Conservation (phyloP, 2,888 invertebrate species). For the Drosophila paramelanica region DNA sequence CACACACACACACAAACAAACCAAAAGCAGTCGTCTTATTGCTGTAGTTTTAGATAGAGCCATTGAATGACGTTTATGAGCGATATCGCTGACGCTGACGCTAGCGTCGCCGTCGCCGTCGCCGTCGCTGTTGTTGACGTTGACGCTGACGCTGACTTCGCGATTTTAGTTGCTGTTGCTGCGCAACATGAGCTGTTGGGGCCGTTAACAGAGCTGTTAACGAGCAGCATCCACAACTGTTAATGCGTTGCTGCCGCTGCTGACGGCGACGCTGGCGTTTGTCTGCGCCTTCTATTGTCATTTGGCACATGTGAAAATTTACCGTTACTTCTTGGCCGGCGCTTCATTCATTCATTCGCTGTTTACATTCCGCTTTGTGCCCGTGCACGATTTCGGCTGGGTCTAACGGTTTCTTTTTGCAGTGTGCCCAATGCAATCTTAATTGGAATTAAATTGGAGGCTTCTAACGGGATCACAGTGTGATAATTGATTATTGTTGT, state of each 20-base stretch:
- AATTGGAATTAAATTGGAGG: slow-evolving; percentile 17
- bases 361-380: slow-evolving; percentile 79
- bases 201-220: slow-evolving; percentile 35
- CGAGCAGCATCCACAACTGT: slow-evolving; percentile 62
- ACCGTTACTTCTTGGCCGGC: slow-evolving; percentile 78
- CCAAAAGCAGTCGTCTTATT: slow-evolving; percentile 40
- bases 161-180: slow-evolving; percentile 13
- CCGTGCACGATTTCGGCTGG: slow-evolving; percentile 45
- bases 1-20: slow-evolving; percentile 10
- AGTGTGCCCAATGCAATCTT: slow-evolving; percentile 31
- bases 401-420: slow-evolving; percentile 38
- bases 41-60: slow-evolving; percentile 70
- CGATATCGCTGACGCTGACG: slow-evolving; percentile 56
- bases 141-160: background rate
- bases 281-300: slow-evolving; percentile 72
- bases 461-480: slow-evolving; percentile 5
- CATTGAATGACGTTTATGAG: slow-evolving; percentile 81
- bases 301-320: slow-evolving; percentile 81
- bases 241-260: slow-evolving; percentile 39
- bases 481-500: slow-evolving; percentile 1
- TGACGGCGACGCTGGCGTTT: slow-evolving; percentile 35
- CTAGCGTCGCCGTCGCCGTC: slow-evolving; percentile 25
- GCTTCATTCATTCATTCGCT: slow-evolving; percentile 80
- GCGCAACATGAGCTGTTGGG: slow-evolving; percentile 59
- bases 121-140: background rate